A percentile compares a stretch with the other conserved stretches of the same genome.
These are phyloP conservation scores for Listronotus bonariensis DNA, from an alignment of 1,140 invertebrate genomes.

Conservation along the genomic window DNA sequence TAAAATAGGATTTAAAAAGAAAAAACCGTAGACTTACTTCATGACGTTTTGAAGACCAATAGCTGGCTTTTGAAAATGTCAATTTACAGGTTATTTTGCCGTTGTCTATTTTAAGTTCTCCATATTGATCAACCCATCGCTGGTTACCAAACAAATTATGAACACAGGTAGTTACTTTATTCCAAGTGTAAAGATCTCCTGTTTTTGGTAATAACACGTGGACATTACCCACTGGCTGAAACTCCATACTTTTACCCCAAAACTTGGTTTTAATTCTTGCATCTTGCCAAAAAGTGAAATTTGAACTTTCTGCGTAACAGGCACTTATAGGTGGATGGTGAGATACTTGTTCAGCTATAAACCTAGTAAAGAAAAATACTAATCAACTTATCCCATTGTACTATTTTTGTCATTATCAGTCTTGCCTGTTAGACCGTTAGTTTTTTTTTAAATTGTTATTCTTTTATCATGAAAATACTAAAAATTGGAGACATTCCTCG, in stretches of 20 bases:
- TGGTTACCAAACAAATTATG: constrained; percentile 84
- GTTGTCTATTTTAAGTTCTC: constrained; percentile 75
- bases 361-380: constrained; percentile 51
- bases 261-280: constrained; percentile 85
- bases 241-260: constrained; percentile 91
- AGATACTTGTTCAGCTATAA: constrained; percentile 69
- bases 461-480: too few species aligned
- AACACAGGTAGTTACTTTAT: constrained; percentile 87
- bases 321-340: constrained; percentile 87
- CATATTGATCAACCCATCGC: constrained; percentile 86
- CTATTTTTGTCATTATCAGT: not conserved
- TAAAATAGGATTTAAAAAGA: too few species aligned
- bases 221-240: constrained; percentile 75
- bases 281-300: constrained; percentile 82
- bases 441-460: too few species aligned
- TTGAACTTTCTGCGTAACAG: constrained; percentile 77
- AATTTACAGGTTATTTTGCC: constrained; percentile 74
- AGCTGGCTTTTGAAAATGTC: constrained; percentile 82
- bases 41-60: constrained; percentile 78
- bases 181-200: constrained; percentile 78
- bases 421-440: not conserved
- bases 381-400: not conserved
- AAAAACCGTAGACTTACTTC: constrained; percentile 57
- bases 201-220: constrained; percentile 60
- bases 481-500: too few species aligned